A percentile compares a stretch with the other conserved stretches of the same genome.
Evolutionary conservation across 2,888 invertebrate genomes (phyloP).

Genomic region (Thyatira batis): DNA sequence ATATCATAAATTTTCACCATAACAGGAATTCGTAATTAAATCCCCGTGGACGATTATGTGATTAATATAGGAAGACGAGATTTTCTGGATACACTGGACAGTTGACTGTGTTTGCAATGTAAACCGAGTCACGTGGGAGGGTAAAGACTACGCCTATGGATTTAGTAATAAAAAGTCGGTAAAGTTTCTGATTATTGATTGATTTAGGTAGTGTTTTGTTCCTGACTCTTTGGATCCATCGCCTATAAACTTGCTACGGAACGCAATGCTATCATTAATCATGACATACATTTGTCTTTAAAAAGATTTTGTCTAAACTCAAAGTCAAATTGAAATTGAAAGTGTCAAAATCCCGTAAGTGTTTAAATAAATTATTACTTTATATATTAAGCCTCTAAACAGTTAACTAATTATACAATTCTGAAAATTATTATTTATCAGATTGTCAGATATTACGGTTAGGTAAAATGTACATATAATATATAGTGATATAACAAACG

Average conservation of each 20-base stretch:
- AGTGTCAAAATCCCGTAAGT: neutral
- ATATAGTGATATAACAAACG: neutral
- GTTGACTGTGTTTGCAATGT: slow-evolving; percentile 61
- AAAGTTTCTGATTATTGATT: slow-evolving; percentile 60
- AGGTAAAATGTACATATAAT: no score
- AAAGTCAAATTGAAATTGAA: neutral
- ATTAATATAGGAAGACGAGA: slow-evolving; percentile 30
- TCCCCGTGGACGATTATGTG: slow-evolving; percentile 47
- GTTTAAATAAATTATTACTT: neutral
- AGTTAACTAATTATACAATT: no score
- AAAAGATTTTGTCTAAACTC: neutral
- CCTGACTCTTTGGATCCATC: neutral
- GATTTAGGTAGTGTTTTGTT: slow-evolving; percentile 19
- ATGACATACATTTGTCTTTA: neutral
- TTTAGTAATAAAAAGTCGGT: slow-evolving; percentile 80
- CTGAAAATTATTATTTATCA: no score
- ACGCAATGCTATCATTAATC: neutral
- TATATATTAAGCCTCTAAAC: neutral
- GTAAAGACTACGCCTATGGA: slow-evolving; percentile 74
- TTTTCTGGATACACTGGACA: slow-evolving; percentile 41
- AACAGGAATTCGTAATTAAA: slow-evolving; percentile 21
- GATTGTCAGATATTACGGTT: no score
- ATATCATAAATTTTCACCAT: slow-evolving; percentile 13
- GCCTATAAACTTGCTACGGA: neutral
- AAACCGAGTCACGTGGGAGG: slow-evolving; percentile 59